These are phyloP conservation scores for Lepilemur septentrionalis DNA, from an alignment of 2,797 vertebrate genomes.

Conservation along the genomic window DNA sequence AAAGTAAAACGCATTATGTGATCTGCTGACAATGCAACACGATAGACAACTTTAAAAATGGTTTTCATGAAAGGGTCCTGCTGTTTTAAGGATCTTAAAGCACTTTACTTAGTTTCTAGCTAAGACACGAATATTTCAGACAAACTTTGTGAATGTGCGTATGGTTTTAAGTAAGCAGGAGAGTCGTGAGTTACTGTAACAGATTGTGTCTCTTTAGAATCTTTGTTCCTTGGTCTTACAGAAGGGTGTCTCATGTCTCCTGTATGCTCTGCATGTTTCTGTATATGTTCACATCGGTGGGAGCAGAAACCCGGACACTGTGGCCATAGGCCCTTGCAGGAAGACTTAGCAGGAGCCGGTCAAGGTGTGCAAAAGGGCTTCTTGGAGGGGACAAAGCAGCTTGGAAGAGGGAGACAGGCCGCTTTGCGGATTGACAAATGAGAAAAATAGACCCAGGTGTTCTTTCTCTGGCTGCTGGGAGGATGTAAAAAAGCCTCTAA, in stretches of 20 bases:
- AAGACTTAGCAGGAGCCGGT: not conserved
- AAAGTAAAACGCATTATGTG: not conserved
- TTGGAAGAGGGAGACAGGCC: not conserved
- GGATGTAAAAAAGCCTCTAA: slow-evolving; percentile 40
- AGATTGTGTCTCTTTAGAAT: not conserved
- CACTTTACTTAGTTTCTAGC: not conserved
- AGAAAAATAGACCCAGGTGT: not conserved
- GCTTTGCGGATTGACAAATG: not conserved
- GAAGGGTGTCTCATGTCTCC: not conserved
- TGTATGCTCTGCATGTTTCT: not conserved
- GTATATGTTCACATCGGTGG: not conserved
- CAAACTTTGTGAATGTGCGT: not conserved
- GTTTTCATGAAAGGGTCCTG: not conserved
- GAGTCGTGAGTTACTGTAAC: not conserved
- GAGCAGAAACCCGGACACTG: not conserved
- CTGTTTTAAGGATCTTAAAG: not conserved
- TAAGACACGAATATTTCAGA: not conserved
- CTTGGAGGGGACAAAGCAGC: not conserved
- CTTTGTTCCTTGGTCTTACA: not conserved
- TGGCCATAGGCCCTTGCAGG: not conserved
- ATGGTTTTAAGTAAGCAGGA: not conserved
- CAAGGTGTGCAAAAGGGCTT: not conserved
- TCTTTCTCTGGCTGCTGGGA: not conserved
- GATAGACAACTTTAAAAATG: not conserved
- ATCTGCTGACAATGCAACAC: not conserved